These are phyloP conservation scores for Jordanella pulchra DNA, from an alignment of 2,797 vertebrate genomes.

Conservation along the genomic window DNA sequence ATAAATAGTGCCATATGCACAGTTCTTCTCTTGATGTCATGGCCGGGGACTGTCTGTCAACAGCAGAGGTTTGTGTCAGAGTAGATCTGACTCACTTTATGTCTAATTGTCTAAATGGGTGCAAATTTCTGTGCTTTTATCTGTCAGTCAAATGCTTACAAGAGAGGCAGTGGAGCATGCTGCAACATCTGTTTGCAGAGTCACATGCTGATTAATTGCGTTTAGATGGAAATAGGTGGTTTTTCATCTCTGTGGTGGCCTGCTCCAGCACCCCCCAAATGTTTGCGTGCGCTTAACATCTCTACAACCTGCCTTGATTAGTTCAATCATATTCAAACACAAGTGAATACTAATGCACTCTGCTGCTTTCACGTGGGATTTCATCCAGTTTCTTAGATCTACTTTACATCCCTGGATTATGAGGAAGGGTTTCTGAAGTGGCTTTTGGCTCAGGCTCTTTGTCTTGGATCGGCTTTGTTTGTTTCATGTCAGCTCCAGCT, in stretches of 20 bases:
- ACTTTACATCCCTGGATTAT: conserved; percentile 68
- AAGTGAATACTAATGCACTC: conserved; percentile 57
- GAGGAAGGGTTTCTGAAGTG: conserved; percentile 67
- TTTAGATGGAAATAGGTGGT: conserved; percentile 62
- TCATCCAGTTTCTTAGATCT: conserved; percentile 72
- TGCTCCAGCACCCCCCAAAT: conserved; percentile 45
- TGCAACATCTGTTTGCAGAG: conserved; percentile 59
- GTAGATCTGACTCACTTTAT: conserved; percentile 41
- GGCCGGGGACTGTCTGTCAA: conserved; percentile 1
- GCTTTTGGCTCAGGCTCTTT: conserved; percentile 67
- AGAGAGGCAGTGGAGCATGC: conserved; percentile 52
- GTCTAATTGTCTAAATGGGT: conserved; percentile 64
- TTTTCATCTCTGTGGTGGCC: conserved; percentile 71
- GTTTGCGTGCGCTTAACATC: conserved; percentile 65
- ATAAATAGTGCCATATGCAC: conserved; percentile 6
- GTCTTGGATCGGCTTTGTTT: conserved; percentile 65
- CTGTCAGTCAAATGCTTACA: conserved; percentile 62
- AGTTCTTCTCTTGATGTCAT: background rate
- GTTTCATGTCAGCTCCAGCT: conserved; percentile 70
- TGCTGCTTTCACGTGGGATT: conserved; percentile 72
- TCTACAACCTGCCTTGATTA: conserved; percentile 71
- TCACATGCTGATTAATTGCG: conserved; percentile 70
- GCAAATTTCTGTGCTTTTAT: conserved; percentile 64
- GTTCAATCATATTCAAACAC: conserved; percentile 68
- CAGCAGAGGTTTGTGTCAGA: conserved; percentile 35